Base-by-base conservation (phyloP, 2,888 invertebrate species). In the Rhyacophila evoluta region DNA sequence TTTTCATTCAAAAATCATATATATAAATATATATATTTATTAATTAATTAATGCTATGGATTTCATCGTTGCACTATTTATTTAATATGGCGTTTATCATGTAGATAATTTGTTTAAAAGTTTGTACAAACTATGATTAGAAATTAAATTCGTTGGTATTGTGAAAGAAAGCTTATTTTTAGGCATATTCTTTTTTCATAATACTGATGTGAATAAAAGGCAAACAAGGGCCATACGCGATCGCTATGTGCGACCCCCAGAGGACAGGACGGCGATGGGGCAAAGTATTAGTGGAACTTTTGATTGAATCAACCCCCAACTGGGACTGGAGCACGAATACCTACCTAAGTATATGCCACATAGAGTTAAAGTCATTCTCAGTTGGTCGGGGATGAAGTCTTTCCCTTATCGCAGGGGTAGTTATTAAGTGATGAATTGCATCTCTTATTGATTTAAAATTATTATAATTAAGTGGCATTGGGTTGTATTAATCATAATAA, bases 261-360 rank as follows among this genome's bases (percentile, higher is more conserved):
- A 37, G 77, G 80, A 55, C 75, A 39, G 28, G 55, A 29, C 69
- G 74, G 67, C 78, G 74, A 29, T 55, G 55, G 55, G 55, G 68
- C 75, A 75, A 78, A 79, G 78, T 78, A 80, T 80, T 80, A 78
- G 78, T 41, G 74, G 69, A 81, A 81, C 77, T 81, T 81, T 79
- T 81, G 81, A 81, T 81, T 79, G 81, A 81, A 81, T 81, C 81
- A 79, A 77, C 79, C 75, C 73, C 75, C 68, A 33, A 29, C 79
- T 41, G 36, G 55, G 78, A 19, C 25, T 10, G 8, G 75, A 11
- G 19, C 55, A 55, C 55, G 55, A 55, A 55, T 55, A 55, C 55
- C 15, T 55, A 55, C 55, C 19, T 55, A 55, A 55, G 55, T 19
- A 55, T 55, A 55, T 19, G 55, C 55, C 55, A 55, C 55, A 55